A percentile compares a stretch with the other conserved stretches of the same genome.
phyloP scores from a whole-genome alignment of 1,140 invertebrate species.

The Aphidius ervi region DNA sequence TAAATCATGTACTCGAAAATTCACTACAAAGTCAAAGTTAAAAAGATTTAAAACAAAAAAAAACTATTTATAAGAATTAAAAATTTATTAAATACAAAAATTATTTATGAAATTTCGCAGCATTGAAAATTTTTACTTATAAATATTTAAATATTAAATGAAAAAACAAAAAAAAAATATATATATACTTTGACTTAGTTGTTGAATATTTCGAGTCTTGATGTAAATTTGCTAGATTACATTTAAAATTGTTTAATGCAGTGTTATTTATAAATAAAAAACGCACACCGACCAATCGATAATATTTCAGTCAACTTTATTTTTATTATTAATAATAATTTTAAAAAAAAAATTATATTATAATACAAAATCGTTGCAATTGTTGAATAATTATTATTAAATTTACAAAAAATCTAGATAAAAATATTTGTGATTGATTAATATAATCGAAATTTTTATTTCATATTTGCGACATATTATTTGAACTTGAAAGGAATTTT shows the following conservation, averaged over 20 bases:
- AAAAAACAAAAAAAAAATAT: conserved; percentile 4
- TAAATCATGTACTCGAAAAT: conserved; percentile 21
- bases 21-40: conserved; percentile 12
- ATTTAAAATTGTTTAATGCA: conserved; percentile 32
- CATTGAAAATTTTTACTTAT: not conserved
- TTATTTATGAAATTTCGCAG: not conserved
- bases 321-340: too few species aligned
- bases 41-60: conserved; percentile 3
- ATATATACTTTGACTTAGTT: not conserved
- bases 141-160: not conserved
- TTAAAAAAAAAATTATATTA: too few species aligned
- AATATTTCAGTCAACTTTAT: not conserved
- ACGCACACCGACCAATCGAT: conserved; percentile 31
- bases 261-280: conserved; percentile 25
- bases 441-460: not conserved
- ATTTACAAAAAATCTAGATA: not conserved
- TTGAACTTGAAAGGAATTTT: too few species aligned
- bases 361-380: too few species aligned
- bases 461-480: too few species aligned
- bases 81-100: conserved; percentile 4
- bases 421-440: not conserved
- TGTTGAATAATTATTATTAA: too few species aligned
- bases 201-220: conserved; percentile 20
- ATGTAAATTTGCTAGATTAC: conserved; percentile 34
- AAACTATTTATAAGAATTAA: not conserved